phyloP scores from a whole-genome alignment of 2,113 vertebrate genomes.

The Epinephelus fuscoguttatus region DNA sequence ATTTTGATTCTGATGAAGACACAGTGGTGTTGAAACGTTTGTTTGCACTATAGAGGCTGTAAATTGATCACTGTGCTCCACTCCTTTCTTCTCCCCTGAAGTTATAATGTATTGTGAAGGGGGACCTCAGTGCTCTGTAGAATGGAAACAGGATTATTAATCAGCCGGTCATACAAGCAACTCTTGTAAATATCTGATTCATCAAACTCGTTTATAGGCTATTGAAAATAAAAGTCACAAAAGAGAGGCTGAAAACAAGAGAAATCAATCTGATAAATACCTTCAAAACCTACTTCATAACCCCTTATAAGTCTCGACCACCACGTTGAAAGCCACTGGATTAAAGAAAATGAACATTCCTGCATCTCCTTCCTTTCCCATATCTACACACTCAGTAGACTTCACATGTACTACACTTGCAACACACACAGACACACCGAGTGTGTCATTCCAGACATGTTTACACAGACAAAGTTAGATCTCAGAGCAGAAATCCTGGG shows the following conservation, averaged over 20 bases:
- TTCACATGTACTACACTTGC: constrained; percentile 31
- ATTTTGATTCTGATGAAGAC: too few species aligned
- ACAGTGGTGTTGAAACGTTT: too few species aligned
- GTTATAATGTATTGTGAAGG: background rate
- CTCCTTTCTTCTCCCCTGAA: too few species aligned
- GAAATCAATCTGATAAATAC: background rate
- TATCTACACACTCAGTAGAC: constrained; percentile 22
- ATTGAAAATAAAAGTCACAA: constrained; percentile 22
- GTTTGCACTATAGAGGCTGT: too few species aligned
- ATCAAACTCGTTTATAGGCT: background rate
- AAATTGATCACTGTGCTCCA: too few species aligned
- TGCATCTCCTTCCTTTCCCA: constrained; percentile 10
- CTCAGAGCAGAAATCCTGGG: constrained; percentile 60
- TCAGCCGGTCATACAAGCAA: background rate
- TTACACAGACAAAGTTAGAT: constrained; percentile 73
- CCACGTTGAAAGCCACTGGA: background rate
- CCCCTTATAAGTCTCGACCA: background rate
- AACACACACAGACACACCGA: constrained; percentile 25
- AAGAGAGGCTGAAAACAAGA: background rate
- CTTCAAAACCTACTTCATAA: background rate
- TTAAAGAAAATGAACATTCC: constrained; percentile 20
- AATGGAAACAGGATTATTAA: constrained; percentile 2
- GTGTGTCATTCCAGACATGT: constrained; percentile 72
- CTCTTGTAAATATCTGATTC: background rate
- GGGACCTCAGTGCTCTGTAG: too few species aligned